phyloP scores from a whole-genome alignment of 2,113 vertebrate species.

The Euleptes europaea region DNA sequence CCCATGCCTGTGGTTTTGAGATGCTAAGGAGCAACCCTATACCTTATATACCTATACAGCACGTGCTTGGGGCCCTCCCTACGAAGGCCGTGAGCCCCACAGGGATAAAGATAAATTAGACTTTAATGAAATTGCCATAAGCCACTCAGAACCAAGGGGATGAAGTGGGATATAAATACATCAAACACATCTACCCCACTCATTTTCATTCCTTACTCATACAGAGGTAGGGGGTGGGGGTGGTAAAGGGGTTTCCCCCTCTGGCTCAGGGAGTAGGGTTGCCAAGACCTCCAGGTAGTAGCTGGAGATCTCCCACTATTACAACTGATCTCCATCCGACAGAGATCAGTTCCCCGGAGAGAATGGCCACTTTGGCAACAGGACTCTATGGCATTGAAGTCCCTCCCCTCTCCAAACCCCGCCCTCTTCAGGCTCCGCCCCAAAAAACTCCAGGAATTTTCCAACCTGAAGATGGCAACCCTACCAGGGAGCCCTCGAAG shows the following conservation, averaged over 20 bases:
- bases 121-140: neutral
- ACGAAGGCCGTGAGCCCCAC: neutral
- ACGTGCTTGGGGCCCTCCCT: neutral
- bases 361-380: too few relatives aligned
- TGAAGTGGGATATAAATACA: neutral
- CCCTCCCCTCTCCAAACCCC: too few relatives aligned
- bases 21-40: neutral
- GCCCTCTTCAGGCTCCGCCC: too few relatives aligned
- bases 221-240: neutral
- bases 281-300: too few relatives aligned
- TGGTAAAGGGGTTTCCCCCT: neutral
- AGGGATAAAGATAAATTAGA: neutral
- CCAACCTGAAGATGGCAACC: too few relatives aligned
- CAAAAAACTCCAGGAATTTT: too few relatives aligned
- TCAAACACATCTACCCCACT: neutral
- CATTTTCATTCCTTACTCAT: neutral
- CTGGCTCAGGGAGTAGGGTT: too few relatives aligned
- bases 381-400: too few relatives aligned
- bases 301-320: too few relatives aligned
- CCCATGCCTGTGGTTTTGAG: neutral
- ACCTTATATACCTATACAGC: neutral
- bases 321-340: too few relatives aligned
- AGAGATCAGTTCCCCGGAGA: too few relatives aligned
- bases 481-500: neutral
- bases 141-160: neutral